A percentile compares a stretch with the other conserved stretches of the same genome.
phyloP scores from a whole-genome alignment of 2,888 invertebrate species.

The Rotaria macrura region DNA sequence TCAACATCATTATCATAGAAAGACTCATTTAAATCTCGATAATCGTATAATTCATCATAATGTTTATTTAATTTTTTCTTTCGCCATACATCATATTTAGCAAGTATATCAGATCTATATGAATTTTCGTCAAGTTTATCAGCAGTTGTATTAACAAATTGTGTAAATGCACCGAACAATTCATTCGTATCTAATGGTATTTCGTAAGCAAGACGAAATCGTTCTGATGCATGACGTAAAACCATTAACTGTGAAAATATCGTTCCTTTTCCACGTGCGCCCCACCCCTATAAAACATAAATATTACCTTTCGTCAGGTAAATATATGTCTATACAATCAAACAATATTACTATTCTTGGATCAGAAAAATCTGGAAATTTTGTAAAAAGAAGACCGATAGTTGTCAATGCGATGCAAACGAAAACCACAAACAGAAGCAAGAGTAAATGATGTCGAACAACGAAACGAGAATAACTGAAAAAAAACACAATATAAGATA shows the following conservation, averaged over 20 bases:
- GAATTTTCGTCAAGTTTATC: neutral
- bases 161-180: neutral
- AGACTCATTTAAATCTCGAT: neutral
- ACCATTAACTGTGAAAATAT: constrained; percentile 29
- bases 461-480: constrained; percentile 28
- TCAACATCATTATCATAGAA: neutral
- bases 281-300: neutral
- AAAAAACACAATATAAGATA: neutral
- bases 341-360: neutral
- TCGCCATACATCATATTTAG: neutral
- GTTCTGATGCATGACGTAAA: constrained; percentile 1
- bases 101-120: neutral
- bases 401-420: neutral
- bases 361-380: neutral
- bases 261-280: constrained; percentile 30
- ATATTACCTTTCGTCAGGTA: too few relatives aligned
- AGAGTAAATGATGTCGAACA: constrained; percentile 25
- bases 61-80: neutral
- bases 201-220: neutral
- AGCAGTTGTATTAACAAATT: neutral
- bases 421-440: neutral
- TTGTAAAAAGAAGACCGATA: neutral
- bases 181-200: neutral
- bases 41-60: neutral
- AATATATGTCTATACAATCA: too few relatives aligned